Conservation (phyloP, 1,140 invertebrate species). For the Ruditapes philippinarum region DNA sequence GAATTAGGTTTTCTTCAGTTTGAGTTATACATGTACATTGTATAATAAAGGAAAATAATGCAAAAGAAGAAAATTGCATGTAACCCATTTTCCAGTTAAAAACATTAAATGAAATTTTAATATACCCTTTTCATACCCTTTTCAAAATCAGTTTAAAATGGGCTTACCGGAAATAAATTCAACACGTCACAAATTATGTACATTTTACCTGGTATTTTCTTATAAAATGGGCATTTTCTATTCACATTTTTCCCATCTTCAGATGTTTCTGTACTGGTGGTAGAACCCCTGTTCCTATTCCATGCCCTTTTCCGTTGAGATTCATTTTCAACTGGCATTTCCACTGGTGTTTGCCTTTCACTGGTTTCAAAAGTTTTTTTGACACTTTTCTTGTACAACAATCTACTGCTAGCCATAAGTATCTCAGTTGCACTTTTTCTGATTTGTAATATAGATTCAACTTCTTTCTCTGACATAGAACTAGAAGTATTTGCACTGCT, state of each 20-base stretch:
- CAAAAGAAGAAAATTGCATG: too few relatives aligned
- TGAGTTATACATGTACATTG: too few relatives aligned
- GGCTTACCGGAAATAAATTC: too few relatives aligned
- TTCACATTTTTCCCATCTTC: neutral
- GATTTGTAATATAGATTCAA: neutral
- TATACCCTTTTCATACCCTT: too few relatives aligned
- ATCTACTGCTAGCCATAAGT: slow-evolving; percentile 48
- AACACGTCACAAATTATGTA: too few relatives aligned
- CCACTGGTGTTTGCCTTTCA: neutral
- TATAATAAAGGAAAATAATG: too few relatives aligned
- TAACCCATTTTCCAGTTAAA: too few relatives aligned
- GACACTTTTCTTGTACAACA: slow-evolving; percentile 6
- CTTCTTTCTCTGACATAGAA: neutral
- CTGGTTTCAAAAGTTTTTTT: neutral
- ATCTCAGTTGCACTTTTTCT: slow-evolving; percentile 53
- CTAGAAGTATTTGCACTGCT: too few relatives aligned
- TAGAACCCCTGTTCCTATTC: neutral
- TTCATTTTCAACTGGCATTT: neutral
- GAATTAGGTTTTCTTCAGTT: too few relatives aligned
- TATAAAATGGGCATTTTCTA: slow-evolving; percentile 85
- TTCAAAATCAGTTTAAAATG: too few relatives aligned
- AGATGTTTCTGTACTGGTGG: neutral
- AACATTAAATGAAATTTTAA: too few relatives aligned
- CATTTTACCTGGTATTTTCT: slow-evolving; percentile 85
- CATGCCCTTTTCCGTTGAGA: neutral